Percentiles rank a stretch among this genome's conserved stretches.
phyloP scores from a whole-genome alignment of 2,797 vertebrate genomes.

The Cryptoprocta ferox region DNA sequence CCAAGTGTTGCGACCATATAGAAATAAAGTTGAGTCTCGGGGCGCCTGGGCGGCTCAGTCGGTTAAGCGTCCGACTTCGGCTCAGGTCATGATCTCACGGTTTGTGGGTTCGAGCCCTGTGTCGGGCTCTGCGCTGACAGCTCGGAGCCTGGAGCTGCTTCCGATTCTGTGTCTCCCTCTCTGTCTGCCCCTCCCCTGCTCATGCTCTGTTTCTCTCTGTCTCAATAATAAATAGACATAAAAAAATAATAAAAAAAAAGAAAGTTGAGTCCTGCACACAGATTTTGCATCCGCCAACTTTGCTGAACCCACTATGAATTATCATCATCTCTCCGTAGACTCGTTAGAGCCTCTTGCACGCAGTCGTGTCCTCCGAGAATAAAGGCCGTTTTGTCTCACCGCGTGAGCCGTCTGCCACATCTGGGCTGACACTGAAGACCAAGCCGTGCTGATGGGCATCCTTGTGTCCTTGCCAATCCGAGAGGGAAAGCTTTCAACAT shows the following conservation, averaged over 20 bases:
- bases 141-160: too few species aligned
- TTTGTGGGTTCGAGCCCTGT: too few species aligned
- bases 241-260: too few species aligned
- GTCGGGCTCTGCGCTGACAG: too few species aligned
- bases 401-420: fast-evolving
- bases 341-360: fast-evolving
- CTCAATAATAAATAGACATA: too few species aligned
- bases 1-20: background rate
- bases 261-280: background rate
- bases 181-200: too few species aligned
- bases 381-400: fast-evolving
- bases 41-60: too few species aligned
- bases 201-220: too few species aligned
- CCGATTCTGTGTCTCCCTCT: too few species aligned
- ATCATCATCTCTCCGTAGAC: fast-evolving
- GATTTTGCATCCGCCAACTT: background rate
- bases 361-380: fast-evolving
- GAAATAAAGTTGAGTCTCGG: background rate
- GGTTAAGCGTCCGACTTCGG: too few species aligned
- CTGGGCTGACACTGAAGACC: fast-evolving
- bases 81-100: too few species aligned
- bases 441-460: fast-evolving
- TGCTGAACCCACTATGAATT: fast-evolving
- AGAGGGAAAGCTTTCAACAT: fast-evolving
- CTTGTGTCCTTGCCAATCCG: background rate